Conservation (phyloP, 2,888 invertebrate genomes). For the Apodemia hepburni region DNA sequence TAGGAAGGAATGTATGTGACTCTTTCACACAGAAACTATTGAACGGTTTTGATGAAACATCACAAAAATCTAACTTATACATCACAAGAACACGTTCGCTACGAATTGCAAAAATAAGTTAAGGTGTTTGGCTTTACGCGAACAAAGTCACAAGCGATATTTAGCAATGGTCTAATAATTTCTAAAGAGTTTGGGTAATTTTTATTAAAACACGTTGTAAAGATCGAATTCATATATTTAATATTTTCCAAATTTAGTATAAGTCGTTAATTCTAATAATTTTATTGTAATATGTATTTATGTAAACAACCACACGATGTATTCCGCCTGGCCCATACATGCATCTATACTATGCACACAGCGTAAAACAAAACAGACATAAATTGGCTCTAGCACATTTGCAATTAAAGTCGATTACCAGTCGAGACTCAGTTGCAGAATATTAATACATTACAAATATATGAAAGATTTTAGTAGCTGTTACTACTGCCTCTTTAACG, state of each 20-base stretch:
- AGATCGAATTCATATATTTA: constrained; percentile 5
- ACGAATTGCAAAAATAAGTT: too few species aligned
- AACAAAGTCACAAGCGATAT: too few species aligned
- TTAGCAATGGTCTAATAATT: not conserved
- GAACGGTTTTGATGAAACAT: too few species aligned
- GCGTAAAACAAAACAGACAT: constrained; percentile 50
- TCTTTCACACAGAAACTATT: too few species aligned
- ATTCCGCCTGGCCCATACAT: constrained; percentile 35
- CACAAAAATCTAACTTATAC: too few species aligned
- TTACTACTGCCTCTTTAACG: too few species aligned
- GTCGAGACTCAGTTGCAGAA: not conserved
- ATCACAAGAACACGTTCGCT: too few species aligned
- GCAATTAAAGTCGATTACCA: not conserved
- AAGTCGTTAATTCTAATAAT: not conserved
- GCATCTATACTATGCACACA: constrained; percentile 67
- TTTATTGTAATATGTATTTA: constrained; percentile 1
- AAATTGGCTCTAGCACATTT: constrained; percentile 3
- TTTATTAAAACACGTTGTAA: constrained; percentile 2
- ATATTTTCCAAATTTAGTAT: not conserved
- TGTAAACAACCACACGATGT: constrained; percentile 14
- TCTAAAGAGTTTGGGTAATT: not conserved
- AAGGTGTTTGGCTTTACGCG: too few species aligned
- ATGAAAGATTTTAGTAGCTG: too few species aligned
- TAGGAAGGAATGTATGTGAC: too few species aligned
- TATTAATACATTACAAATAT: too few species aligned